Base-by-base conservation (phyloP, 92 coral and sea anemone species). In the Porites rus region DNA sequence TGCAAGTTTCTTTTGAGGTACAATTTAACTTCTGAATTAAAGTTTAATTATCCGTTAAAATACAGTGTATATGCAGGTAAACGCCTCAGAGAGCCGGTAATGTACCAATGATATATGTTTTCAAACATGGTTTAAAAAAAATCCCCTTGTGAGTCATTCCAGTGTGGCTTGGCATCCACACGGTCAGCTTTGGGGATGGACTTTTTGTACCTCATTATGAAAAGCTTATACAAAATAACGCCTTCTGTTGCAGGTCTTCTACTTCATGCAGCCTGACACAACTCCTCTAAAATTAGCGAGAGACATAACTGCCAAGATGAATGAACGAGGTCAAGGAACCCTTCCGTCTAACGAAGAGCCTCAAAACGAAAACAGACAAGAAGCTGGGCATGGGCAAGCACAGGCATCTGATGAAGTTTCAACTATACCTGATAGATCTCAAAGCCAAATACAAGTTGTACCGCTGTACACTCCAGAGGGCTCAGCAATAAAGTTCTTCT, bases 211-310 rank as follows among this genome's bases (percentile, higher is more conserved):
- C 31, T 28, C 31, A 28, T 1, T 28, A 28, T 28, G 31, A 28
- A 2, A 28, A 28, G 1, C 1, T 1, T 28, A 28, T n/a, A n/a
- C n/a, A n/a, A n/a, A n/a, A n/a, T n/a, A n/a, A n/a, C n/a, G 31
- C 31, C 31, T 28, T 54, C 10, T 22, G 25, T 80, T 77, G 20
- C 72, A 96, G 98, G 91, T 92, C 6, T 92, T 90, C 76, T 94
- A 96, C 90, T 96, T 96, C 51, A 93, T 96, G 95, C 97, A 96
- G 77, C 98, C 95, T 2, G 95, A 96, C 52, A 93, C 95, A 1
- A 92, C 97, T 13, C 85, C 90, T 1, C 12, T 69, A 10, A 90
- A 86, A 61, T 73, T 96, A n/a, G 91, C 79, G 1, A 81, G 72
- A 50, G 98, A 94, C 59, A 74, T 88, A 11, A 19, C 53, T 1